A percentile compares a stretch with the other conserved stretches of the same genome.
phyloP scores from a whole-genome alignment of 2,113 vertebrate genomes.

The Canis aureus region DNA sequence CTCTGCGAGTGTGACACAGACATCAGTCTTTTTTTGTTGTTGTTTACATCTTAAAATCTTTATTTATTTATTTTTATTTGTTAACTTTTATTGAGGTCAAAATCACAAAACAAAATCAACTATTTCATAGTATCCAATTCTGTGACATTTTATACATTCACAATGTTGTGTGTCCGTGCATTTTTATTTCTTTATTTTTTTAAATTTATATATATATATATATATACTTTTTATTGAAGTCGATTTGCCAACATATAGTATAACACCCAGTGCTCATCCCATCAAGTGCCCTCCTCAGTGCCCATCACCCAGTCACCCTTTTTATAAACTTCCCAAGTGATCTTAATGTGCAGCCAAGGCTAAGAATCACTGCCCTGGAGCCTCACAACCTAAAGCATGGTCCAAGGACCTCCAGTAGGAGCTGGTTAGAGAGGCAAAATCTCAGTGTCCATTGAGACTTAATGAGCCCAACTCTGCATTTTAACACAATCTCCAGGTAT shows the following conservation, averaged over 20 bases:
- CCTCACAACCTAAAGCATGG: background rate
- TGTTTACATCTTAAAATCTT: too few species aligned
- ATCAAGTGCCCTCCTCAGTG: too few species aligned
- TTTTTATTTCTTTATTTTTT: background rate
- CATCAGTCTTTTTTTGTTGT: background rate
- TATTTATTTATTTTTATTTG: background rate
- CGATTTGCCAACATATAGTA: too few species aligned
- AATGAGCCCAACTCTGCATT: background rate
- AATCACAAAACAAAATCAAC: background rate
- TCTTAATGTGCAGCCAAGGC: rapidly evolving
- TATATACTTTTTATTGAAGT: too few species aligned
- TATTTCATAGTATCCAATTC: background rate
- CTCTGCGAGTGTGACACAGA: background rate
- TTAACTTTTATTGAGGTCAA: conserved; percentile 49
- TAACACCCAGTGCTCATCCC: too few species aligned
- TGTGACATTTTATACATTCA: background rate
- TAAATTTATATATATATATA: too few species aligned
- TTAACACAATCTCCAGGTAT: background rate
- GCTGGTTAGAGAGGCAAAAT: background rate
- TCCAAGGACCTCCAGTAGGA: too few species aligned
- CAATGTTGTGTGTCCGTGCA: background rate
- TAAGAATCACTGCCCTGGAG: background rate
- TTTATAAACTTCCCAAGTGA: background rate
- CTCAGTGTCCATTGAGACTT: background rate
- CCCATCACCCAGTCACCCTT: too few species aligned